Conservation (phyloP, 2,113 vertebrate genomes). For the Heterotilapia buettikoferi region DNA sequence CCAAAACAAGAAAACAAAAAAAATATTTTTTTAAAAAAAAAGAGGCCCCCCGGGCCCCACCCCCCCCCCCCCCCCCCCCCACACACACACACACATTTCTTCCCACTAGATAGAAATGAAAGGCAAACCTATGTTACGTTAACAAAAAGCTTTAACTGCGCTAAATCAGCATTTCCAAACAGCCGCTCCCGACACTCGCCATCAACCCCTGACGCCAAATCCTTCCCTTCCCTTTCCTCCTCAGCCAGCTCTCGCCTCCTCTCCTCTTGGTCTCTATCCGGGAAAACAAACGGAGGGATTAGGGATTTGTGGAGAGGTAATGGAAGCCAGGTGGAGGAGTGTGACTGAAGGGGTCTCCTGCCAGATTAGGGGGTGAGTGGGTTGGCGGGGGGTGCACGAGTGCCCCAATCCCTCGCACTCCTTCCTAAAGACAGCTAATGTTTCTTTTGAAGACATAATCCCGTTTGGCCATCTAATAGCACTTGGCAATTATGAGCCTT, state of each 20-base stretch:
- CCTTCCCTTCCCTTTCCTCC: conserved; percentile 38
- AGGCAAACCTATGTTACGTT: neutral
- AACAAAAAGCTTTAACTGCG: neutral
- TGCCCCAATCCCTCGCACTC: conserved; percentile 58
- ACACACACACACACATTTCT: conserved; percentile 22
- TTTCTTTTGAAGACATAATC: conserved; percentile 74
- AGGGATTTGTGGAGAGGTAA: conserved; percentile 67
- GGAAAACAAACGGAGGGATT: conserved; percentile 74
- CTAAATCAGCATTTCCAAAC: neutral
- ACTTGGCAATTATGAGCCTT: conserved; percentile 58
- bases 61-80: no score
- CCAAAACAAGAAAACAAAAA: no score
- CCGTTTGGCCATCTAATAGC: conserved; percentile 59
- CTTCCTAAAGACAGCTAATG: conserved; percentile 67
- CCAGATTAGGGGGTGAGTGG: conserved; percentile 53
- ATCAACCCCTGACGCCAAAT: conserved; percentile 26
- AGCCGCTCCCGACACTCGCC: conserved; percentile 28
- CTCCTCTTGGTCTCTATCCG: conserved; percentile 62
- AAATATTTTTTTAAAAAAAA: no score
- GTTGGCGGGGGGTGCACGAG: neutral
- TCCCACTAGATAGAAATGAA: neutral
- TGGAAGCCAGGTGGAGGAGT: conserved; percentile 71
- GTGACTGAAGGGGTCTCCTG: conserved; percentile 66
- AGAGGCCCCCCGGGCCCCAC: no score
- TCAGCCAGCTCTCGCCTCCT: conserved; percentile 19